Conservation (phyloP, 2,888 invertebrate species). For the Eurytoma californica region DNA sequence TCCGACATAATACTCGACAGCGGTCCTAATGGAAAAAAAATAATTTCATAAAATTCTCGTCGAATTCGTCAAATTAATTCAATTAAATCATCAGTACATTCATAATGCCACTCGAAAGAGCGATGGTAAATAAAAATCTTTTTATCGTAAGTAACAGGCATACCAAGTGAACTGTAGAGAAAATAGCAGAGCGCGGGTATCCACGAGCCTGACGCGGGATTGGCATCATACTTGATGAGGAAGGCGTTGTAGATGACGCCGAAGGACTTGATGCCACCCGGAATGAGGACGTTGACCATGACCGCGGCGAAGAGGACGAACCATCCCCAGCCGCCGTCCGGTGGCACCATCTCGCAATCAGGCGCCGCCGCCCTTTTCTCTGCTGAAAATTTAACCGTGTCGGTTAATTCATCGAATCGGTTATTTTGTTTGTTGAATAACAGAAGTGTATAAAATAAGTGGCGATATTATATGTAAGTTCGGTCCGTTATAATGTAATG, state of each 20-base stretch:
- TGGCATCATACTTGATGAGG: slow-evolving; percentile 85
- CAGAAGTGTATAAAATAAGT: too few relatives aligned
- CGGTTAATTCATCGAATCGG: too few relatives aligned
- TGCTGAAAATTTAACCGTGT: slow-evolving; percentile 39
- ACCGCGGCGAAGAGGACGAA: slow-evolving; percentile 83
- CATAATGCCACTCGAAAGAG: too few relatives aligned
- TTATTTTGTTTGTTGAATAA: too few relatives aligned
- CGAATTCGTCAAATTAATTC: not conserved
- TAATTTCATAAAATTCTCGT: not conserved
- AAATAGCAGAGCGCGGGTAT: slow-evolving; percentile 93
- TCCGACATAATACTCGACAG: slow-evolving; percentile 89
- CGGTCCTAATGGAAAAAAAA: slow-evolving; percentile 80
- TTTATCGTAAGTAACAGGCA: too few relatives aligned
- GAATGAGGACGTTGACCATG: slow-evolving; percentile 88
- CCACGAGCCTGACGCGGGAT: slow-evolving; percentile 85
- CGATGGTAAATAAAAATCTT: too few relatives aligned
- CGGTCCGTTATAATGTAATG: too few relatives aligned
- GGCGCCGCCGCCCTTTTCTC: slow-evolving; percentile 59
- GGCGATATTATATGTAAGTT: too few relatives aligned
- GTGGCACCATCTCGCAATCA: slow-evolving; percentile 86
- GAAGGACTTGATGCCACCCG: slow-evolving; percentile 91
- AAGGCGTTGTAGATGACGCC: slow-evolving; percentile 91
- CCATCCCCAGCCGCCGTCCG: slow-evolving; percentile 93
- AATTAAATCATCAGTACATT: not conserved
- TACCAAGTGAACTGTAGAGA: slow-evolving; percentile 91